Conservation (phyloP, 1,140 invertebrate genomes). For the Drosophila sturtevanti region DNA sequence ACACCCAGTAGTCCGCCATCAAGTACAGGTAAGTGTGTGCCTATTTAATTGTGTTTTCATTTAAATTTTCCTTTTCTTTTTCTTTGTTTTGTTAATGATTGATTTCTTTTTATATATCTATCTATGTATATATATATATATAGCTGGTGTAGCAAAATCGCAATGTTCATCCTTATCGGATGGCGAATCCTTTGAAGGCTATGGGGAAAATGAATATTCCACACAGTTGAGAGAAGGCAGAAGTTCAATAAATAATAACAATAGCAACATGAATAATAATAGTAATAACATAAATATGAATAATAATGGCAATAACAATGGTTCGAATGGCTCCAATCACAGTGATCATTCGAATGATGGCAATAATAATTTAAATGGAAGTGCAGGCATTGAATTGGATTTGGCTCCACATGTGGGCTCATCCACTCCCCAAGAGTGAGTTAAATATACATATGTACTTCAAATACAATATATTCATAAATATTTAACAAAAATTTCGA, state of each 20-base stretch:
- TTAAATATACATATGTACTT: constrained; percentile 14
- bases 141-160: constrained; percentile 79
- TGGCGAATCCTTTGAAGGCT: constrained; percentile 87
- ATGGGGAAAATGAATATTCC: constrained; percentile 84
- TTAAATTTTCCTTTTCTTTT: background rate
- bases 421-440: constrained; percentile 71
- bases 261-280: constrained; percentile 19
- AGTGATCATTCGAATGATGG: constrained; percentile 66
- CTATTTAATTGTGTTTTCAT: background rate
- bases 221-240: constrained; percentile 36
- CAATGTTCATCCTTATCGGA: constrained; percentile 86
- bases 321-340: constrained; percentile 49
- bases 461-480: too few species aligned
- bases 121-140: too few species aligned
- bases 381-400: constrained; percentile 75
- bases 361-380: constrained; percentile 72
- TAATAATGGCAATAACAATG: constrained; percentile 25
- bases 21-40: constrained; percentile 63
- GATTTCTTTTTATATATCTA: too few species aligned
- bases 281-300: constrained; percentile 32
- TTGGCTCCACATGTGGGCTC: constrained; percentile 74
- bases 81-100: background rate
- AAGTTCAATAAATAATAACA: constrained; percentile 25
- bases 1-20: constrained; percentile 79
- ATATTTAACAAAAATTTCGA: background rate